phyloP scores from a whole-genome alignment of 2,113 vertebrate species.

The Amblyornis subalaris region DNA sequence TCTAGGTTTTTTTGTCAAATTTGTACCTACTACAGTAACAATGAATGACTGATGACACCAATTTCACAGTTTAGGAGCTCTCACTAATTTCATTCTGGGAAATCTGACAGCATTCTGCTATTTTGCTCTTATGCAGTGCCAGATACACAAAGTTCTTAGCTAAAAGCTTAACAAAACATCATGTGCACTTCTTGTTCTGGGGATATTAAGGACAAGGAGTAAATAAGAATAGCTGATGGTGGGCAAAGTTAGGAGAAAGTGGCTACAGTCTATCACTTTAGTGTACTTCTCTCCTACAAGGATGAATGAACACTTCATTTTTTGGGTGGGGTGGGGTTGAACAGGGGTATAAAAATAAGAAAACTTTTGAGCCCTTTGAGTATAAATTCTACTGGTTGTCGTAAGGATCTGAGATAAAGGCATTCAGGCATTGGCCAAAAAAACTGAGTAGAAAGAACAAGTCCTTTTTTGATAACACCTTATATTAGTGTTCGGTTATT shows the following conservation, averaged over 20 bases:
- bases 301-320: neutral
- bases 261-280: neutral
- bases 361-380: neutral
- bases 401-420: neutral
- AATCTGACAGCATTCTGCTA: neutral
- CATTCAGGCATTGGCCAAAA: neutral
- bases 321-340: neutral
- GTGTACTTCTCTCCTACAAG: neutral
- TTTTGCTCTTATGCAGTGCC: neutral
- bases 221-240: neutral
- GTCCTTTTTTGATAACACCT: neutral
- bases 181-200: neutral
- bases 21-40: neutral
- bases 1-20: neutral
- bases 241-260: neutral
- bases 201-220: neutral
- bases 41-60: neutral
- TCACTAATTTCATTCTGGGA: neutral
- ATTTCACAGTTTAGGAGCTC: neutral
- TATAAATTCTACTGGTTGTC: neutral
- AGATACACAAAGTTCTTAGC: neutral
- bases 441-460: neutral
- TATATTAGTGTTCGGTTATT: neutral
- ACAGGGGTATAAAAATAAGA: neutral
- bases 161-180: neutral